Base-by-base conservation (phyloP, 2,797 vertebrate species). In the Myotis daubentonii region DNA sequence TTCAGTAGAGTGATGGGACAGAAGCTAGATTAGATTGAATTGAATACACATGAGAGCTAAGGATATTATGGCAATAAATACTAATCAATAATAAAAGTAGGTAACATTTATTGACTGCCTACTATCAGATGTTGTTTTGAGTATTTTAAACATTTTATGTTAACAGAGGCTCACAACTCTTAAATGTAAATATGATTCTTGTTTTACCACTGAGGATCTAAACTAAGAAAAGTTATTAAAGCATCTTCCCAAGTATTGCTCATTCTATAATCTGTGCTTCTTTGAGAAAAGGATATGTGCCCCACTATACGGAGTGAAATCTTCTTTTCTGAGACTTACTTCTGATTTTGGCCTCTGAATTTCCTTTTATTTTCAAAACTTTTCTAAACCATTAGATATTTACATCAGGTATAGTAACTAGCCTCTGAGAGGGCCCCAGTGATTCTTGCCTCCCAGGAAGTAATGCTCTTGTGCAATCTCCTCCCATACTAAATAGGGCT, bases 261-360 rank as follows among this genome's bases (percentile, higher is more conserved):
- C 38, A 81, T 65, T 92, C 91, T 89, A 82, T 30, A 89, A 94
- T 16, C 41, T 49, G 86, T 11, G 13, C 72, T 86, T 75, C 75
- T 92, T 79, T 92, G 33, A 83, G 33, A 89, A 89, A 68, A 60
- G 51, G 33, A 83, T 19, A 96, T 6, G 82, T 15, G 55, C 20
- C 4, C 49, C 22, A 60, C 33, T 49, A 86, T 78, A 72, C 71
- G 28, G 38, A 71, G 23, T 66, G 44, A 78, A 38, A 89, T 41
- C 55, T 68, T 83, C 92, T 28, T 94, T 94, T 55, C 47, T 78
- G 84, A 95, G 92, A 94, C 83, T 90, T 82, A 80, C 25, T 38
- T 90, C 72, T 57, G 71, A 55, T 55, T 85, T 89, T 85, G 57
- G 55, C 71, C 62, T 80, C 57, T 65, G 47, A 80, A 15, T 85